Evolutionary conservation across 2,888 invertebrate species (phyloP).

Genomic region (Tipula helvola): DNA sequence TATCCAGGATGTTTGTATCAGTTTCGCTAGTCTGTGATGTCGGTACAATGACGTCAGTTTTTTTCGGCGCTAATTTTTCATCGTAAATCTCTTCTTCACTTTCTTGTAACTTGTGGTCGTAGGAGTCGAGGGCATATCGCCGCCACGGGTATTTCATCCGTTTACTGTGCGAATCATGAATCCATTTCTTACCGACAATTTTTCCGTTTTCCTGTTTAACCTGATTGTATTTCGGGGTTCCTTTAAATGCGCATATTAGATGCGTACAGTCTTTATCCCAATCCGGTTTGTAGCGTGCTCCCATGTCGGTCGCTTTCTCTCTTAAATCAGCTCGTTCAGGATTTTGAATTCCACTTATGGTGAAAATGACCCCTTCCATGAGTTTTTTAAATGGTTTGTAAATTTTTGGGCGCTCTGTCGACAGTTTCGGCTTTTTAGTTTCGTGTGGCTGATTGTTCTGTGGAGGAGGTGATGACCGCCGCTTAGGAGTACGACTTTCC

Average conservation of each 20-base stretch:
- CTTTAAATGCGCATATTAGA: conserved; percentile 81
- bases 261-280: conserved; percentile 71
- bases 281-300: conserved; percentile 63
- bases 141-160: conserved; percentile 39
- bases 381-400: conserved; percentile 44
- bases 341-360: conserved; percentile 80
- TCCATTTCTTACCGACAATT: conserved; percentile 63
- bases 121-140: conserved; percentile 27
- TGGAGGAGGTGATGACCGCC: conserved; percentile 8
- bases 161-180: conserved; percentile 47
- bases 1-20: not conserved
- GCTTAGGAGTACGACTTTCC: not conserved
- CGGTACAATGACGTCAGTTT: not conserved
- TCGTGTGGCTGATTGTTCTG: not conserved
- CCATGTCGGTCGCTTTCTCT: conserved; percentile 57
- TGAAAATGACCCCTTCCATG: conserved; percentile 55
- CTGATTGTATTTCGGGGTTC: conserved; percentile 76
- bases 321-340: conserved; percentile 59
- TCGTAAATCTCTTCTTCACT: conserved; percentile 32
- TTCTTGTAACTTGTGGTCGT: conserved; percentile 23
- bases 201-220: conserved; percentile 44
- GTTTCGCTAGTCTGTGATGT: conserved; percentile 13
- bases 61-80: not conserved
- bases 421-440: conserved; percentile 24
- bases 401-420: conserved; percentile 16